Evolutionary conservation across 2,888 invertebrate genomes (phyloP), one percentile per base, ranked within the genome.

Genomic region (Orthonychiurus folsomi): DNA sequence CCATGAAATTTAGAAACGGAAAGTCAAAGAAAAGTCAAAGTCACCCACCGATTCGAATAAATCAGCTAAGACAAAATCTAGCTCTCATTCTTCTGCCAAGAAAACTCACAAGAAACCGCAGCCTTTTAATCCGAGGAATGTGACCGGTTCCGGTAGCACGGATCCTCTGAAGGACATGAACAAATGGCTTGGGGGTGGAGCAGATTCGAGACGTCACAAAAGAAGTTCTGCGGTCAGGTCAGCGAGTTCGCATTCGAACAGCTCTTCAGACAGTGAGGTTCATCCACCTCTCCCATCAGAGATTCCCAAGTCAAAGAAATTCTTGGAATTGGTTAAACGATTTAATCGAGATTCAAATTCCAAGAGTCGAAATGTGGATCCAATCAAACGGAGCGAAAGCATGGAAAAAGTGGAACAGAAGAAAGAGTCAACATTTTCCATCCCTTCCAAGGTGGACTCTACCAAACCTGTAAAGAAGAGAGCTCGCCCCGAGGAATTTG

Each of bases 141-240:
- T n/a, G n/a, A n/a, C n/a, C n/a, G n/a, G n/a, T n/a, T n/a, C n/a
- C n/a, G n/a, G n/a, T n/a, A n/a, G n/a, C n/a, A n/a, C n/a, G n/a
- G n/a, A n/a, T n/a, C n/a, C n/a, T n/a, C 68, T 71, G 18, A 74
- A 91, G 81, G 91, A 91, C 75, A 89, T 91, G 52, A 90, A 88
- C 75, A 89, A 89, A 74, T 91, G 90, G 89, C 78, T 92, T 64
- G 37, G 37, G 5, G 37, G 37, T 37, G 37, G 37, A 9, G 5
- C 37, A 9, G n/a, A n/a, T n/a, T n/a, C n/a, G n/a, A n/a, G n/a
- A n/a, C n/a, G n/a, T n/a, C n/a, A 48, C 48, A n/a, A 48, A 12
- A n/a, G 48, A 15, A n/a, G 48, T 15, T 48, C 48, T n/a, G 12
- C 48, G 48, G 48, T 15, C 48, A 48, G n/a, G 15, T 52, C 52